phyloP scores from a whole-genome alignment of 2,113 vertebrate genomes.

The Semicossyphus pulcher region DNA sequence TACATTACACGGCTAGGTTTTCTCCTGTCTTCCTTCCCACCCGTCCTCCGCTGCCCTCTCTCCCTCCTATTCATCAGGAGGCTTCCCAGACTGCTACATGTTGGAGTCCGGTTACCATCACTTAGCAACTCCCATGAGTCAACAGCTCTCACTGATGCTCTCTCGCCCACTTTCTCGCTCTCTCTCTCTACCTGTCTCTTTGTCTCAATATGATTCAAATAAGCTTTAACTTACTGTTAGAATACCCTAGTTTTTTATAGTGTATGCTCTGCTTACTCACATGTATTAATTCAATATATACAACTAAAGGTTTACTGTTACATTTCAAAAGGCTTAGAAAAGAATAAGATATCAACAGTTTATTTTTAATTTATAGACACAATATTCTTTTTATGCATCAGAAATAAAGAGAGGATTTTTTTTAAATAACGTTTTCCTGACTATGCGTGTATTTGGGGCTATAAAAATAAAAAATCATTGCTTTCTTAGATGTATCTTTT shows the following conservation, averaged over 20 bases:
- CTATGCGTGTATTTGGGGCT: neutral
- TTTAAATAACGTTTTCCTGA: neutral
- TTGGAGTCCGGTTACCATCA: conserved; percentile 78
- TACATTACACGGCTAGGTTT: conserved; percentile 56
- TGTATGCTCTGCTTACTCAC: too few species aligned
- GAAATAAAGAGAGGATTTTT: too few species aligned
- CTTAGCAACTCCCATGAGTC: conserved; percentile 73
- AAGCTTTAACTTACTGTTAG: neutral
- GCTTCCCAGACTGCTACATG: conserved; percentile 79
- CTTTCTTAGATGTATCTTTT: neutral
- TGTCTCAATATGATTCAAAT: neutral
- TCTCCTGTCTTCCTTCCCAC: conserved; percentile 47
- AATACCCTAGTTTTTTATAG: too few species aligned
- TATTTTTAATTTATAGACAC: too few species aligned
- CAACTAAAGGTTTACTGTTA: too few species aligned
- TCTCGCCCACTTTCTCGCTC: conserved; percentile 10
- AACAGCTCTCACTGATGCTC: conserved; percentile 29
- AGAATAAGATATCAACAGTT: too few species aligned
- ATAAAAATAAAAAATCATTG: conserved; percentile 5
- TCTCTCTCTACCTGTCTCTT: conserved; percentile 12
- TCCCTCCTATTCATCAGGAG: conserved; percentile 74
- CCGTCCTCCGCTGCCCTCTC: conserved; percentile 45
- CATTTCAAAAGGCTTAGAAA: too few species aligned
- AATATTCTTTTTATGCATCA: too few species aligned
- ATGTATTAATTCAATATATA: too few species aligned